Evolutionary conservation across 2,888 invertebrate species (phyloP), one percentile per base, ranked within the genome.

Genomic region (Chamaedrilus cognettii): DNA sequence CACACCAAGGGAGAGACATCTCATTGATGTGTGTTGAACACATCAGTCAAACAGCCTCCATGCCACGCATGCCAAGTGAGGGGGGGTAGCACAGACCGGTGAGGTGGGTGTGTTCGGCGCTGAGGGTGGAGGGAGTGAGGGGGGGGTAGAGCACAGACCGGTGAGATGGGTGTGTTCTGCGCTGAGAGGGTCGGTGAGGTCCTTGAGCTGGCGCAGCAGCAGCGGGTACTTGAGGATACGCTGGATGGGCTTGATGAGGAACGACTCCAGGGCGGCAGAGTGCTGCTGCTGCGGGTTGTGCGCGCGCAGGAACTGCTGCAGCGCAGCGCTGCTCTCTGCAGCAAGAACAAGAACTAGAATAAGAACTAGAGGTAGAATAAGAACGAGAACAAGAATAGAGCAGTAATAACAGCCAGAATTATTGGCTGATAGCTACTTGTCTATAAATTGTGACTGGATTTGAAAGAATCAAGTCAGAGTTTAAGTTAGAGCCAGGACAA

Each of bases 231-330:
- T 96, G 75, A 97, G 89, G 87, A 97, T 96, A 86, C 97, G 89
- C 86, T 97, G 97, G 84, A 97, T 97, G 70, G 97, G 97, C 86
- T 97, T 97, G 84, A 97, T 98, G 85, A 98, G 89, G 88, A 96
- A 97, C 64, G 96, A 97, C 86, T 97, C 96, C 83, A 98, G 87
- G 32, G 96, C 96, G 77, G 93, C 93, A 70, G 96, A 96, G 86
- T 97, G 96, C 86, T 97, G 96, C 84, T 95, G 95, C 81, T 93
- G 91, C 67, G 96, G 96, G 88, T 97, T 97, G 83, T 95, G 89
- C 68, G 95, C 91, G 71, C 91, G 89, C 79, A 97, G 88, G 86
- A 97, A 96, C 87, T 96, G 94, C 87, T 95, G 94, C 83, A 97
- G 88, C 72, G 93, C 93, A 85, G 94, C 94, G 87, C 96, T 97